Conservation (phyloP, 2,797 vertebrate species). For the Mastacembelus armatus region DNA sequence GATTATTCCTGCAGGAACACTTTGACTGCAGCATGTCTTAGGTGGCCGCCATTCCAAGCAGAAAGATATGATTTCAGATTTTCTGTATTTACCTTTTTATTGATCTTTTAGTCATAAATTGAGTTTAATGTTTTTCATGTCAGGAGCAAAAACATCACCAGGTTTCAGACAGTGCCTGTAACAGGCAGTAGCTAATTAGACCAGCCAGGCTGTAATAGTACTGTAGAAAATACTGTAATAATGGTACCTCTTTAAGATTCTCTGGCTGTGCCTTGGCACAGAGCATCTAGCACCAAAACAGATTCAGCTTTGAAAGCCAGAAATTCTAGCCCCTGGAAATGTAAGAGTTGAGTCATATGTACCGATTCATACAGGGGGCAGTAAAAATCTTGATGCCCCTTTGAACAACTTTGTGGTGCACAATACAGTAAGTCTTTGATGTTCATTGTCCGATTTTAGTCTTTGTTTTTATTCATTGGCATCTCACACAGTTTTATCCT, state of each 20-base stretch:
- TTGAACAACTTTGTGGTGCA: background rate
- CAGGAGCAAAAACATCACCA: background rate
- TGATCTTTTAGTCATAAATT: conserved; percentile 11
- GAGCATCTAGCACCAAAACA: conserved; percentile 6
- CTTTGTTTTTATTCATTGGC: background rate
- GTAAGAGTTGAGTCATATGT: conserved; percentile 47
- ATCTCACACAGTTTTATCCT: background rate
- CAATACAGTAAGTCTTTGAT: conserved; percentile 9
- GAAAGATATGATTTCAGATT: background rate
- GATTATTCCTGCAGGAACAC: conserved; percentile 32
- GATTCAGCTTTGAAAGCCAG: conserved; percentile 29
- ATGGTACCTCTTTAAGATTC: conserved; percentile 21
- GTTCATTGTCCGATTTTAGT: conserved; percentile 16
- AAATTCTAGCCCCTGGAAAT: conserved; percentile 9
- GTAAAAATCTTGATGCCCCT: background rate
- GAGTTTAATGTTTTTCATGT: conserved; percentile 21
- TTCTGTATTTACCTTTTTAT: conserved; percentile 7
- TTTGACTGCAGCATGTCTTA: conserved; percentile 3
- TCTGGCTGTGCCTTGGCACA: conserved; percentile 37
- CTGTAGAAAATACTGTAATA: conserved; percentile 75
- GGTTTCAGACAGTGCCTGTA: too few species aligned
- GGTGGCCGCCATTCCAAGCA: background rate
- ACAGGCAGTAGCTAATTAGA: conserved; percentile 61
- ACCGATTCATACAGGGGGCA: conserved; percentile 14
- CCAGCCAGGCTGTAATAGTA: too few species aligned